Evolutionary conservation across 2,113 vertebrate genomes (phyloP).

Genomic region (Nestor notabilis): DNA sequence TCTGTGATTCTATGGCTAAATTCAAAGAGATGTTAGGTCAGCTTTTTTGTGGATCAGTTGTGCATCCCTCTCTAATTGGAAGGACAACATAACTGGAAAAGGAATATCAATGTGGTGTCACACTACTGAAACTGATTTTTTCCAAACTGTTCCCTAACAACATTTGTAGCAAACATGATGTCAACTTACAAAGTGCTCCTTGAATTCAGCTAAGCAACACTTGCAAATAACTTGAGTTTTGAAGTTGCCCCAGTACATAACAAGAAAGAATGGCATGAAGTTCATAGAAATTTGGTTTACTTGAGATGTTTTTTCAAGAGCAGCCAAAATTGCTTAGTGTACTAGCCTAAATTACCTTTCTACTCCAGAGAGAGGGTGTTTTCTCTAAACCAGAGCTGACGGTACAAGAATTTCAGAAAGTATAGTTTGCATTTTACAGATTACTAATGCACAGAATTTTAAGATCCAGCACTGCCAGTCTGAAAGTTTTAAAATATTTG

Average conservation of each 20-base stretch:
- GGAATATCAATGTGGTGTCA: neutral
- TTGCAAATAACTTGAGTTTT: neutral
- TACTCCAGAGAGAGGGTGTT: slow-evolving; percentile 52
- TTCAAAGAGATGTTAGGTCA: neutral
- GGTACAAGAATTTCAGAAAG: slow-evolving; percentile 14
- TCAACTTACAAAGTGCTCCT: neutral
- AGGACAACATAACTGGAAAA: neutral
- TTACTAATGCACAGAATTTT: neutral
- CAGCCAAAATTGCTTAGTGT: neutral
- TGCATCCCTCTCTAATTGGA: neutral
- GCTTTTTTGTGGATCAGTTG: neutral
- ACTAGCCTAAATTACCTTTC: neutral
- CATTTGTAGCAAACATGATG: neutral
- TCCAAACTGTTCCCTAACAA: neutral
- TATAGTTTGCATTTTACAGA: neutral
- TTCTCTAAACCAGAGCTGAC: neutral
- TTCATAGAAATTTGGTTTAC: slow-evolving; percentile 14
- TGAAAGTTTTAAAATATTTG: neutral
- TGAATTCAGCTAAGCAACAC: neutral
- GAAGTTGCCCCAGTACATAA: neutral
- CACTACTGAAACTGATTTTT: accelerated
- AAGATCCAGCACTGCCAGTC: neutral
- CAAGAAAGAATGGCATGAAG: neutral
- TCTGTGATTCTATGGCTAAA: neutral
- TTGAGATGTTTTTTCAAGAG: neutral